Conservation (phyloP, 2,113 vertebrate species). For the Arvicanthis niloticus region DNA sequence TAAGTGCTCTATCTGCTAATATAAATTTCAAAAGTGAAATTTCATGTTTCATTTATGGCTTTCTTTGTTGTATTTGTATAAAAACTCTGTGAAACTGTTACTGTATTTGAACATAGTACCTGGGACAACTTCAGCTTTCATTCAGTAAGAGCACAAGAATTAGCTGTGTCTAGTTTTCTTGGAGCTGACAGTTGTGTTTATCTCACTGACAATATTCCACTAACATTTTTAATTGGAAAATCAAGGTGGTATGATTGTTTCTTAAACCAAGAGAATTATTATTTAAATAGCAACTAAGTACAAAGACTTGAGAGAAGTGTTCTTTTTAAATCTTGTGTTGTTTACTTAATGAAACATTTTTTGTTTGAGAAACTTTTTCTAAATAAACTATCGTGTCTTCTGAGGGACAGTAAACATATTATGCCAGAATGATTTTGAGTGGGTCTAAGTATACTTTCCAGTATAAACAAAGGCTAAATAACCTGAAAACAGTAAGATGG, state of each 20-base stretch:
- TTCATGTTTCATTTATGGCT: background rate
- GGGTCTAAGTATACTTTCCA: background rate
- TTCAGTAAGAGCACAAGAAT: background rate
- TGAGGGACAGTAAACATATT: background rate
- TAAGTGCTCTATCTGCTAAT: background rate
- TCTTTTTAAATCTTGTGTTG: background rate
- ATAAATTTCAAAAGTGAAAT: background rate
- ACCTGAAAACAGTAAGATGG: background rate
- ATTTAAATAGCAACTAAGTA: background rate
- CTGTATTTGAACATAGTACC: background rate
- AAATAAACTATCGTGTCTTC: background rate
- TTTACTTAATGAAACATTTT: slow-evolving; percentile 8
- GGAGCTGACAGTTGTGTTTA: background rate
- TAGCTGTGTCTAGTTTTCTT: background rate
- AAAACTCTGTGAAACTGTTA: background rate
- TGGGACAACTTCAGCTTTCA: background rate
- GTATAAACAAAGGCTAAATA: background rate
- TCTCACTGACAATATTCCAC: background rate
- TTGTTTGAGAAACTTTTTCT: background rate
- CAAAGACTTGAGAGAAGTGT: background rate
- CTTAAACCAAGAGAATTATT: background rate
- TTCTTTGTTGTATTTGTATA: background rate
- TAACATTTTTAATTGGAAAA: background rate
- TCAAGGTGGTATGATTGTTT: background rate
- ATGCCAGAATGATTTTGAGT: background rate